Evolutionary conservation across 2,797 vertebrate genomes (phyloP).

Genomic region (Holocentrus rufus): DNA sequence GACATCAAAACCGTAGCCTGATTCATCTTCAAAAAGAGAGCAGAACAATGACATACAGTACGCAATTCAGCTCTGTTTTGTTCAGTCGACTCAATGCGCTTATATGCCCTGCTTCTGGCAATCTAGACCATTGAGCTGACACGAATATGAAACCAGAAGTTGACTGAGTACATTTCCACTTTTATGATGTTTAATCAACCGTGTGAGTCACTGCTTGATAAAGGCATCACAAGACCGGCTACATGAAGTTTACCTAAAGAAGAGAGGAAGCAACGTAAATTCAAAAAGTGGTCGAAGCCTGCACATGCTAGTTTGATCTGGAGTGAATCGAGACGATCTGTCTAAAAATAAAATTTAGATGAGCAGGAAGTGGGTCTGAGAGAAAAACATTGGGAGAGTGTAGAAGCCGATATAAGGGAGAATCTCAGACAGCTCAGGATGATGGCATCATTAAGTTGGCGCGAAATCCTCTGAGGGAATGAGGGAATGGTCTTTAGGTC

Average conservation of each 20-base stretch:
- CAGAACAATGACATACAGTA: constrained; percentile 13
- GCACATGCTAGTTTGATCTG: background rate
- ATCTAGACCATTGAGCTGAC: background rate
- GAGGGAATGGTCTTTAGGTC: no score
- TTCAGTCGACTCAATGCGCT: background rate
- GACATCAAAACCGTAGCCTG: constrained; percentile 11
- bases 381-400: background rate
- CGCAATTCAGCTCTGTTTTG: background rate
- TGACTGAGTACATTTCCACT: background rate
- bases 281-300: background rate
- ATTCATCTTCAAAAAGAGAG: constrained; percentile 6
- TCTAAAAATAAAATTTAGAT: no score
- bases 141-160: background rate
- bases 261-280: no score
- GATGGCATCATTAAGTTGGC: constrained; percentile 8
- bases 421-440: background rate
- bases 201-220: constrained; percentile 24
- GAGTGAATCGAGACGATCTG: background rate
- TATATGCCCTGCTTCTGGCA: background rate
- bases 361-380: background rate
- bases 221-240: constrained; percentile 1
- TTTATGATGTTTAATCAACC: background rate
- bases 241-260: no score
- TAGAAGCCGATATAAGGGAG: background rate
- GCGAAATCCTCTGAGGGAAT: no score